Percentiles rank a stretch among this genome's conserved stretches.
These are phyloP conservation scores for Pyralis farinalis DNA, from an alignment of 2,888 invertebrate genomes.

Conservation along the genomic window DNA sequence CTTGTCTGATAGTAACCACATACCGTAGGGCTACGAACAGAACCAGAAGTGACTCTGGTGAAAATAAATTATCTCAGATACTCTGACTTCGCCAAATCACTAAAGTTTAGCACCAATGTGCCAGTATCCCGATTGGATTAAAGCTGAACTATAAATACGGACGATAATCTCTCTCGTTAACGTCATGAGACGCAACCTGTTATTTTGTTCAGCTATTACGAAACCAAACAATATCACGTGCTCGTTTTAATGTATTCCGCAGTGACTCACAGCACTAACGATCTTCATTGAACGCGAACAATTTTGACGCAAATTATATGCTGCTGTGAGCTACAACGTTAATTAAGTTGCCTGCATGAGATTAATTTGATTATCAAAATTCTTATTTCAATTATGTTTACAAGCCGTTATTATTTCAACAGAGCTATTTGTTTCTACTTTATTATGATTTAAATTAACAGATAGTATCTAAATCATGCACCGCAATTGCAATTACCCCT, in stretches of 20 bases:
- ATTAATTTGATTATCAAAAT: constrained; percentile 73
- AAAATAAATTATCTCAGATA: too few relatives aligned
- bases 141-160: constrained; percentile 15
- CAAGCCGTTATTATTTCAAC: constrained; percentile 56
- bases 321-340: constrained; percentile 62
- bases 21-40: too few relatives aligned
- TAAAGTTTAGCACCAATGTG: too few relatives aligned
- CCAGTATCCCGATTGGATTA: neutral
- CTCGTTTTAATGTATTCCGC: constrained; percentile 34
- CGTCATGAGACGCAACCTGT: constrained; percentile 57
- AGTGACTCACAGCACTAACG: constrained; percentile 56
- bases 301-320: constrained; percentile 77
- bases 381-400: constrained; percentile 71
- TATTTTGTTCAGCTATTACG: constrained; percentile 64
- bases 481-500: constrained; percentile 1
- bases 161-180: constrained; percentile 61
- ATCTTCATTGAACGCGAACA: constrained; percentile 67
- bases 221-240: constrained; percentile 73
- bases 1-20: too few relatives aligned
- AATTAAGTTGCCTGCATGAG: constrained; percentile 67
- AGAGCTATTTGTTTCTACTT: constrained; percentile 49
- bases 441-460: constrained; percentile 24
- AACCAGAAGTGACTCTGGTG: too few relatives aligned
- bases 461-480: constrained; percentile 10
- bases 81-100: too few relatives aligned